These are phyloP conservation scores for Eulemur coronatus DNA, from an alignment of 2,797 vertebrate species.

Conservation along the genomic window DNA sequence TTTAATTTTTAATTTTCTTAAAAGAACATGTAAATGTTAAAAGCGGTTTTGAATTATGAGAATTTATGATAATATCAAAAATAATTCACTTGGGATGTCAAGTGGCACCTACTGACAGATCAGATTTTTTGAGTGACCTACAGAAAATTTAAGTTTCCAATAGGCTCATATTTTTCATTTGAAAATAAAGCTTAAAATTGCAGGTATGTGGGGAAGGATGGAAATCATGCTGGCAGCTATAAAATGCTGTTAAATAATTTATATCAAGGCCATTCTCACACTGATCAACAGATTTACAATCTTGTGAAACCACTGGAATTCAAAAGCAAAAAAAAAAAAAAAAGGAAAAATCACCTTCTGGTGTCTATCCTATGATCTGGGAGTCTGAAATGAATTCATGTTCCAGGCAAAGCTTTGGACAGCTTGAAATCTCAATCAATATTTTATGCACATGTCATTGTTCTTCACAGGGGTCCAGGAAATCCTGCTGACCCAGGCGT, in stretches of 20 bases:
- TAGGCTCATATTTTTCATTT: not conserved
- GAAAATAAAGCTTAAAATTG: slow-evolving; percentile 28
- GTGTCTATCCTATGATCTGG: not conserved
- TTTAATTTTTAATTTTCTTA: not conserved
- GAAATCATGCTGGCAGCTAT: not conserved
- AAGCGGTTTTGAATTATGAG: not conserved
- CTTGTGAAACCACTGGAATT: not conserved
- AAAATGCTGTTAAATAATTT: not conserved
- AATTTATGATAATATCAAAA: not conserved
- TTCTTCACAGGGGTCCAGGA: not conserved
- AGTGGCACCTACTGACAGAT: not conserved
- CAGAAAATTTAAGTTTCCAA: not conserved
- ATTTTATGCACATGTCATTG: not conserved
- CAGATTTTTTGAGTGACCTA: not conserved
- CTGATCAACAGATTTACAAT: not conserved
- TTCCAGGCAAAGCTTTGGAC: not conserved
- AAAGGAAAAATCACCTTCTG: not conserved
- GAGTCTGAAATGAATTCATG: not conserved
- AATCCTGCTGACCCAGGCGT: not conserved
- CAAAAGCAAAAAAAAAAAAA: not conserved
- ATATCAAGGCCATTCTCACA: not conserved
- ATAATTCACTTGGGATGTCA: not conserved
- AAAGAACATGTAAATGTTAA: not conserved
- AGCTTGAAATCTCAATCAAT: not conserved
- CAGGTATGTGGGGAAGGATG: not conserved